Evolutionary conservation across 2,888 invertebrate species (phyloP).

Genomic region (Troglohyphantes excavatus): DNA sequence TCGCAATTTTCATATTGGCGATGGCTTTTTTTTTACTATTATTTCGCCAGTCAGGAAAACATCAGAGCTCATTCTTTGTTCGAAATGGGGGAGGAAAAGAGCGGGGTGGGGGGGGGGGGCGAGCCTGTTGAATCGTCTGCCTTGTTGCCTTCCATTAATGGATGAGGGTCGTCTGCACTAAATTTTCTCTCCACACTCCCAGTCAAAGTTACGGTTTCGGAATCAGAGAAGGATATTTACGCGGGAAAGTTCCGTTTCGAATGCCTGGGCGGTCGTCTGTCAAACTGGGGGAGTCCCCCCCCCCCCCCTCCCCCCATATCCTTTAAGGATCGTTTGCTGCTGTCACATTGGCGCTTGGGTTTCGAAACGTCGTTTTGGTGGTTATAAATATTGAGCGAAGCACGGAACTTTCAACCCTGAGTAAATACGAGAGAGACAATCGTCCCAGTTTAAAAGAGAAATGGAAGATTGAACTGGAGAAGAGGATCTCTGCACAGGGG

Average conservation of each 20-base stretch:
- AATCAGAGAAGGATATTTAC: conserved; percentile 7
- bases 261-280: not conserved
- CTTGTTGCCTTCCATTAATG: conserved; percentile 37
- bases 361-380: not conserved
- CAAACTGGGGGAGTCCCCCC: not conserved
- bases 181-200: conserved; percentile 22
- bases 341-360: not conserved
- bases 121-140: conserved; percentile 45
- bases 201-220: conserved; percentile 37
- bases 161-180: conserved; percentile 37
- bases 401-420: too few relatives aligned
- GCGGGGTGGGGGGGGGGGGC: not conserved
- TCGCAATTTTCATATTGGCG: too few relatives aligned
- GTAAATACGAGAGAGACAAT: too few relatives aligned
- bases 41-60: too few relatives aligned
- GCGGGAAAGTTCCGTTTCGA: not conserved
- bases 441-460: too few relatives aligned
- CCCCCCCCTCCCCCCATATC: not conserved
- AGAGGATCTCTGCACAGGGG: too few relatives aligned
- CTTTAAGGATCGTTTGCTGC: not conserved
- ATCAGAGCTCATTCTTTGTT: not conserved
- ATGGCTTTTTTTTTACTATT: not conserved
- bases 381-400: not conserved
- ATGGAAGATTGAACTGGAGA: too few relatives aligned
- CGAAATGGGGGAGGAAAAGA: not conserved